Evolutionary conservation across 2,797 vertebrate genomes (phyloP), one percentile per base, ranked within the genome.

Genomic region (Hemibagrus guttatus): DNA sequence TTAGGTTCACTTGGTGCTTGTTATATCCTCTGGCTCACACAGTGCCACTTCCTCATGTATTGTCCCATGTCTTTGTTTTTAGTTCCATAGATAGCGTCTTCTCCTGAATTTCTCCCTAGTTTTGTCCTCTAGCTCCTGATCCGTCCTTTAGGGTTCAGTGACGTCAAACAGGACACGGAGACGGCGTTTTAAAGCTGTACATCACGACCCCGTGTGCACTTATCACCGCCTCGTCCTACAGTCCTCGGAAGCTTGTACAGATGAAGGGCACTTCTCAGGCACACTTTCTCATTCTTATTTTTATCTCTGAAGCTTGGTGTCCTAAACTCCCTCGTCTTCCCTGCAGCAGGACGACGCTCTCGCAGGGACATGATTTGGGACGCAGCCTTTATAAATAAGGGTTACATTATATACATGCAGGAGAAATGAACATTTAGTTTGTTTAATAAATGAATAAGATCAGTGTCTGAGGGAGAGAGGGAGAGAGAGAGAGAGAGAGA

Each of bases 91-190:
- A 39, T 39, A 17, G 39, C 23, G 8, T 35, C 28, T 42, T 35
- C n/a, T 35, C 31, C 58, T 46, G 21, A 8, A 26, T 13, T 31
- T n/a, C 5, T 75, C 66, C 17, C 35, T 12, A 69, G 49, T 16
- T 81, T n/a, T 82, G 80, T 82, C 61, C 80, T 82, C 80, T 31
- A 66, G n/a, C 39, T 31, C 1, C 42, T 26, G 31, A 16, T 81
- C 61, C 7, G 80, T 66, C 59, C 80, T 82, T 52, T 8, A 2
- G 42, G 26, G 19, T 52, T 66, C 58, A 2, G 26, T 82, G 80
- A 66, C 16, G 4, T 82, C 61, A 66, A 66, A 64, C 11, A 66
- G 4, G 9, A 52, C 61, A 17, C 52, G 80, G 66, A 39, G 35
- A 81, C 35, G 7, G 21, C 12, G 4, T 26, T 6, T 12, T 58